These are phyloP conservation scores for Hydra vulgaris DNA, from an alignment of 30 jellyfish, hydroid and myxozoan species.

Conservation along the genomic window DNA sequence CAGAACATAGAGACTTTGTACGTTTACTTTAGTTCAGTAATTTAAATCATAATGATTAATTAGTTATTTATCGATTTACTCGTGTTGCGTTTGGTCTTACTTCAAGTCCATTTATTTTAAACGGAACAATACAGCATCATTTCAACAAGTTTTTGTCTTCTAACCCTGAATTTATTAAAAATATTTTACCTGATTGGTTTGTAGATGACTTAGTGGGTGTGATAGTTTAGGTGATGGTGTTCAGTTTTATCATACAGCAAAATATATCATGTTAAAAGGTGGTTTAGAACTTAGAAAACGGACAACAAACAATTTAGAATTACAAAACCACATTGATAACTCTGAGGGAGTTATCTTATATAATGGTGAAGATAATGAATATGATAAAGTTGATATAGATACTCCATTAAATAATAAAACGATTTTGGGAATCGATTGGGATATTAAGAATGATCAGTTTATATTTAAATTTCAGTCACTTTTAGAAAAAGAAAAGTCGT, in stretches of 20 bases:
- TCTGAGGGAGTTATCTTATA: neutral
- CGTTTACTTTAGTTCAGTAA: neutral
- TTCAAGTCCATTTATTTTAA: slow-evolving; percentile 29
- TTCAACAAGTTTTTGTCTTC: slow-evolving; percentile 5
- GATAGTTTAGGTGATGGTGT: slow-evolving; percentile 8
- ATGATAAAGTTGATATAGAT: neutral
- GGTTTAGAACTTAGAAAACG: slow-evolving; percentile 13
- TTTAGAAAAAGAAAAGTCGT: neutral
- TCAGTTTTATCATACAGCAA: slow-evolving; percentile 7
- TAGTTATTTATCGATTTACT: slow-evolving; percentile 29
- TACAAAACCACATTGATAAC: neutral
- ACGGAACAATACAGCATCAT: slow-evolving; percentile 31
- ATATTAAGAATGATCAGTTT: neutral
- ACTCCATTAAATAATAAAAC: neutral
- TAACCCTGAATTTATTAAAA: neutral
- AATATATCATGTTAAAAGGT: neutral
- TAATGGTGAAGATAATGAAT: neutral
- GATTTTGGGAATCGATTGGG: slow-evolving; percentile 1
- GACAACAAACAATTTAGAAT: neutral
- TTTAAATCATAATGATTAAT: neutral
- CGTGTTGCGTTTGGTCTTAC: slow-evolving; percentile 35
- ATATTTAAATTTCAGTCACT: neutral
- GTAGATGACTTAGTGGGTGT: slow-evolving; percentile 13
- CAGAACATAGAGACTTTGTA: neutral
- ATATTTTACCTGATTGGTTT: neutral